Evolutionary conservation across 2,888 invertebrate species (phyloP), one percentile per base, ranked within the genome.

Genomic region (Lasioglossum malachurum): DNA sequence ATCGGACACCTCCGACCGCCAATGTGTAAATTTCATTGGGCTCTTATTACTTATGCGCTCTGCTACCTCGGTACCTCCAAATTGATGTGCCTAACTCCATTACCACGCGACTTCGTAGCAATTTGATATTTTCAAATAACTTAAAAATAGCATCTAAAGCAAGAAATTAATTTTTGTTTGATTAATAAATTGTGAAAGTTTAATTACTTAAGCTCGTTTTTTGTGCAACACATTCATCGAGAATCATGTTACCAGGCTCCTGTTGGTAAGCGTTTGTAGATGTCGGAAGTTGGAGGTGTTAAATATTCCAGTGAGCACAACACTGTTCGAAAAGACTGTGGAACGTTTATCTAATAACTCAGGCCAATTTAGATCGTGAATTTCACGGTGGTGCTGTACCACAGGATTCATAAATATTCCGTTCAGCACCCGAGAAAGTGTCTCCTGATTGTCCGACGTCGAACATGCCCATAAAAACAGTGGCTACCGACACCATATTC

Each of bases 41-140:
- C 53, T 78, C 75, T 31, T 80, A 86, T 86, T 74, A 77, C 85
- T 80, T 86, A 60, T 23, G 75, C n/a, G n/a, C 38, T 38, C 35
- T 27, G 31, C 10, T 16, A 35, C 60, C 16, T 64, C 31, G 64
- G 16, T 31, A 31, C 2, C 31, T 14, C 31, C 16, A 16, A n/a
- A 31, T n/a, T 53, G 8, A 10, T 8, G n/a, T 10, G 23, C 49
- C 49, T 53, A 53, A n/a, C 10, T 53, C n/a, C 53, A 10, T 10
- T 53, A 53, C 1, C 10, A 53, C n/a, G n/a, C n/a, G n/a, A n/a
- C 10, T n/a, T 10, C 8, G 53, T 10, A n/a, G 53, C 23, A 53
- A n/a, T 53, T 23, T 23, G n/a, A 53, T 53, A 53, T 8, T 53
- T 8, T 3, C 8, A 23, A 23, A 10, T 53, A n/a, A 53, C 5